A percentile compares a stretch with the other conserved stretches of the same genome.
Evolutionary conservation across 2,797 vertebrate species (phyloP).

Genomic region (Champsocephalus gunnari): DNA sequence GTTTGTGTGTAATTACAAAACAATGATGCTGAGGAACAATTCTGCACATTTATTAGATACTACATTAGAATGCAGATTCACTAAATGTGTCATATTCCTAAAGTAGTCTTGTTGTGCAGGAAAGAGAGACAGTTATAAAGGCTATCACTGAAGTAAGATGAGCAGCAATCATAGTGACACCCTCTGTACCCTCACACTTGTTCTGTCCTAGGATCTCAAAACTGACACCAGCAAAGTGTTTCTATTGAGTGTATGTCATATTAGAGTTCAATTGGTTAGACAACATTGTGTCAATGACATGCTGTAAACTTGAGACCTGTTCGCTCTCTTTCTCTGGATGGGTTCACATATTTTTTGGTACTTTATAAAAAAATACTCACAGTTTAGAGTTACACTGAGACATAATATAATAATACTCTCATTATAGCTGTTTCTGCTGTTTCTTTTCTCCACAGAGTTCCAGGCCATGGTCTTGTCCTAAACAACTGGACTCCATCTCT

Average conservation of each 20-base stretch:
- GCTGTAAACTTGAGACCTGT: background rate
- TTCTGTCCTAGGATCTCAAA: background rate
- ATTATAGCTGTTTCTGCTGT: conserved; percentile 4
- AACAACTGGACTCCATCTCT: conserved; percentile 63
- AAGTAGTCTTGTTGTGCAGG: background rate
- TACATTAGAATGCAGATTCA: background rate
- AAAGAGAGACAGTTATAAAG: background rate
- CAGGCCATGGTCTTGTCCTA: conserved; percentile 93
- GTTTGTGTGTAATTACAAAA: background rate
- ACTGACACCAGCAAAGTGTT: background rate
- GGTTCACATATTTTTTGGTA: background rate
- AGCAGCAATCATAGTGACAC: background rate
- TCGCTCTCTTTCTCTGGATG: no score
- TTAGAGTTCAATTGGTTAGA: background rate
- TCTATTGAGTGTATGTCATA: background rate
- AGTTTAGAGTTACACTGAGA: background rate
- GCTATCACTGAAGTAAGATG: background rate
- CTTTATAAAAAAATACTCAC: background rate
- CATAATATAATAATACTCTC: background rate
- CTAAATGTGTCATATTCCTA: background rate
- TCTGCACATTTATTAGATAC: background rate
- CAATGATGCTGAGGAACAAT: background rate
- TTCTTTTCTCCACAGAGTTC: conserved; percentile 88
- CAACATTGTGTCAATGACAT: background rate
- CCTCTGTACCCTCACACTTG: background rate